Evolutionary conservation across 1,140 invertebrate species (phyloP).

Genomic region (Tetramorium alpestre): DNA sequence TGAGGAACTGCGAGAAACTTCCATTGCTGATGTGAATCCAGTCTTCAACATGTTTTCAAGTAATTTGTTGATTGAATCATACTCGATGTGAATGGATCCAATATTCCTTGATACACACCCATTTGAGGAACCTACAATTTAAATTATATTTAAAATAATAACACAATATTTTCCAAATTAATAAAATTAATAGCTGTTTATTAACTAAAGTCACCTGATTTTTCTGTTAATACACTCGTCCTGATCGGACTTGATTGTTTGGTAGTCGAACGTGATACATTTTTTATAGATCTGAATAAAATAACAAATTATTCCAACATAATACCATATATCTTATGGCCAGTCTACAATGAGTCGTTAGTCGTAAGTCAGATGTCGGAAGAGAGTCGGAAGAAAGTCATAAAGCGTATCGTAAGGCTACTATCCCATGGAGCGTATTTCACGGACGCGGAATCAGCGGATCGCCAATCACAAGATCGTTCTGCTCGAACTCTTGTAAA

Average conservation of each 20-base stretch:
- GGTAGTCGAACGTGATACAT: too few relatives aligned
- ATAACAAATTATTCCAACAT: too few relatives aligned
- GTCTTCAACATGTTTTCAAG: neutral
- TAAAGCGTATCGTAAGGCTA: too few relatives aligned
- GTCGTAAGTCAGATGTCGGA: too few relatives aligned
- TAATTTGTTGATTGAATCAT: neutral
- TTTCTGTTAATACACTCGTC: neutral
- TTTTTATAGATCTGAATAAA: too few relatives aligned
- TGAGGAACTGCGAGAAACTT: neutral
- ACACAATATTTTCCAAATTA: conserved; percentile 7
- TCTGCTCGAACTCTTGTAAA: too few relatives aligned
- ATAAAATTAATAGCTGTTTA: conserved; percentile 1
- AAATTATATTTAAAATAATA: conserved; percentile 8
- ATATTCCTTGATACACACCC: neutral
- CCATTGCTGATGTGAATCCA: neutral
- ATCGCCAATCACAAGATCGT: too few relatives aligned
- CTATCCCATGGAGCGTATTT: too few relatives aligned
- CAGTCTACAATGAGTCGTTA: too few relatives aligned
- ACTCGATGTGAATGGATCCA: neutral
- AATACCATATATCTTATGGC: too few relatives aligned
- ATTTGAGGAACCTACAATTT: neutral
- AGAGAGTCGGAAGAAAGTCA: too few relatives aligned
- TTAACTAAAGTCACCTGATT: neutral
- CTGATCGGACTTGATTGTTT: neutral
- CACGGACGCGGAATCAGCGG: too few relatives aligned